Evolutionary conservation across 2,797 vertebrate species (phyloP).

Genomic region (Characodon lateralis): DNA sequence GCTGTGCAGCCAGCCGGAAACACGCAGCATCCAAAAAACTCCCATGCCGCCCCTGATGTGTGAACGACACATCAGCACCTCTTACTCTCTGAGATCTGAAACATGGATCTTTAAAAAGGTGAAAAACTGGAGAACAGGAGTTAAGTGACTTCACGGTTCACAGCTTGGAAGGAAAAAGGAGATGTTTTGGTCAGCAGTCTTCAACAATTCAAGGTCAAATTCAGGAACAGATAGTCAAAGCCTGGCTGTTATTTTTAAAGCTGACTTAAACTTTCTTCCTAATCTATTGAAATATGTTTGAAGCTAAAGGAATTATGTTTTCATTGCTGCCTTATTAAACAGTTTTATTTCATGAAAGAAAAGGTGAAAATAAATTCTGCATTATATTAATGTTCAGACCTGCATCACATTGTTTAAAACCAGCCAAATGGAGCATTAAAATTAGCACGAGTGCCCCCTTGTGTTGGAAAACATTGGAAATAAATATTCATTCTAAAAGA

Average conservation of each 20-base stretch:
- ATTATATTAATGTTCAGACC: background rate
- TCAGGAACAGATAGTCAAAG: background rate
- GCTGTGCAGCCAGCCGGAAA: constrained; percentile 23
- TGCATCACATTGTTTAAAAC: background rate
- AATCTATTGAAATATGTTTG: background rate
- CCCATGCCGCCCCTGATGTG: constrained; percentile 27
- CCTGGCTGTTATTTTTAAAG: background rate
- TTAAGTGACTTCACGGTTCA: background rate
- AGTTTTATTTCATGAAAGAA: background rate
- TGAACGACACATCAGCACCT: constrained; percentile 49
- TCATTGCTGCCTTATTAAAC: background rate
- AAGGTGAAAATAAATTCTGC: background rate
- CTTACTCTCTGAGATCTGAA: constrained; percentile 32
- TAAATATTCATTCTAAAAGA: background rate
- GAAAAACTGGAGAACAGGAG: background rate
- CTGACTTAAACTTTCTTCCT: background rate
- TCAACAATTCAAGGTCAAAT: background rate
- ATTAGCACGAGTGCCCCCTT: background rate
- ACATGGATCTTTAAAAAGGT: constrained; percentile 25
- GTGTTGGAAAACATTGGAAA: background rate
- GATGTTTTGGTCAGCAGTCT: background rate
- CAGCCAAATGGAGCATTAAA: background rate
- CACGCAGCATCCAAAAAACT: constrained; percentile 28
- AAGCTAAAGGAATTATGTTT: background rate
- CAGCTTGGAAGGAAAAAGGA: background rate